phyloP scores from a whole-genome alignment of 2,888 invertebrate genomes.

The Hirtodrosophila duncani region DNA sequence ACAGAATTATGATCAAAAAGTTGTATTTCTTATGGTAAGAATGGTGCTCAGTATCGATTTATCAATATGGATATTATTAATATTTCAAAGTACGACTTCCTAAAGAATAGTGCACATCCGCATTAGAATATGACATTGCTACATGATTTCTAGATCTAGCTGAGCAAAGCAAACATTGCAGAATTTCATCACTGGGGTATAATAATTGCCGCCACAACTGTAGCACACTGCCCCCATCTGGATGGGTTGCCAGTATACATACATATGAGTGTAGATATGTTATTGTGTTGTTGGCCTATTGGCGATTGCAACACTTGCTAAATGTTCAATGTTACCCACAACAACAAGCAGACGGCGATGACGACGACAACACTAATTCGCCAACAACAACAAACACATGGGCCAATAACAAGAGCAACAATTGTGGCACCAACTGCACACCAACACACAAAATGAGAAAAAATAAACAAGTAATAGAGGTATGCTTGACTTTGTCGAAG shows the following conservation, averaged over 20 bases:
- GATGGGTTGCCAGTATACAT: slow-evolving; percentile 1
- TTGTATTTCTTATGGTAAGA: too few relatives aligned
- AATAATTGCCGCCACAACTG: slow-evolving; percentile 14
- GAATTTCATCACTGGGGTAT: slow-evolving; percentile 10
- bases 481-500: too few relatives aligned
- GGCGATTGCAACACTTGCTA: slow-evolving; percentile 68
- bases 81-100: too few relatives aligned
- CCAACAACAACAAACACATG: slow-evolving; percentile 32
- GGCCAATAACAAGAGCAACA: slow-evolving; percentile 70
- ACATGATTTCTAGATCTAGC: too few relatives aligned
- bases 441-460: slow-evolving; percentile 18
- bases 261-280: slow-evolving; percentile 19
- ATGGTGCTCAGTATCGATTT: too few relatives aligned
- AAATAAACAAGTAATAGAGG: slow-evolving; percentile 25
- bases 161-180: too few relatives aligned
- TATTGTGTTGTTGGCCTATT: slow-evolving; percentile 61
- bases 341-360: slow-evolving; percentile 44
- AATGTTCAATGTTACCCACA: slow-evolving; percentile 67
- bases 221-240: slow-evolving; percentile 26
- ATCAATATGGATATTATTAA: too few relatives aligned
- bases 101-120: too few relatives aligned
- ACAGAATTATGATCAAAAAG: too few relatives aligned
- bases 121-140: too few relatives aligned
- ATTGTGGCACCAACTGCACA: slow-evolving; percentile 62
- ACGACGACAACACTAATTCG: slow-evolving; percentile 21